These are phyloP conservation scores for Diachrysia chrysitis DNA, from an alignment of 2,888 invertebrate species.

Conservation along the genomic window DNA sequence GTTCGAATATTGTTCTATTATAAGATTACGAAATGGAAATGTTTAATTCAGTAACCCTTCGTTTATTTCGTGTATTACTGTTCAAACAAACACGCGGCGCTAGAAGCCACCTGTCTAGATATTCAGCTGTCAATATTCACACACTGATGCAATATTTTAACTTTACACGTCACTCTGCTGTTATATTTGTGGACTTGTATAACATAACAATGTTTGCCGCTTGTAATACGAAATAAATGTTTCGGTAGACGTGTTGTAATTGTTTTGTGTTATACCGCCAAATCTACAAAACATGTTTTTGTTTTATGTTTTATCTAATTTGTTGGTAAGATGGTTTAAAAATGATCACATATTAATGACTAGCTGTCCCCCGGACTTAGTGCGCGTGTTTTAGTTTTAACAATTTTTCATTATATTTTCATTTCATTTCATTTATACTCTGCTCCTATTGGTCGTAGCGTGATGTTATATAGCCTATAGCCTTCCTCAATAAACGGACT, in stretches of 20 bases:
- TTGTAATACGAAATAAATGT: background rate
- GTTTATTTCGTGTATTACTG: background rate
- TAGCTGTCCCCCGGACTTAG: no score
- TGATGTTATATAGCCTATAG: no score
- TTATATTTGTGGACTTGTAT: background rate
- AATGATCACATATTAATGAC: no score
- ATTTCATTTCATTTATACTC: no score
- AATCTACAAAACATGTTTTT: background rate
- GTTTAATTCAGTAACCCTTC: slow-evolving; percentile 2
- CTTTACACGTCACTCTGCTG: background rate
- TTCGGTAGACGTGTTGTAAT: background rate
- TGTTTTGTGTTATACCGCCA: background rate
- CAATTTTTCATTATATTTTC: no score
- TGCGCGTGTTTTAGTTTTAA: no score
- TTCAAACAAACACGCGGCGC: slow-evolving; percentile 1
- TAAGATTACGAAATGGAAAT: background rate
- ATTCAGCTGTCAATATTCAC: slow-evolving; percentile 7
- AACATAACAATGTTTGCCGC: background rate
- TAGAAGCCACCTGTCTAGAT: background rate
- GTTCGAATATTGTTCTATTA: background rate
- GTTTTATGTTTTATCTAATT: background rate
- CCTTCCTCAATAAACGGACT: no score
- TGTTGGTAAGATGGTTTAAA: no score
- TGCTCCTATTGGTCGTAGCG: no score
- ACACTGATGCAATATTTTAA: background rate